Evolutionary conservation across 2,797 vertebrate genomes (phyloP), one percentile per base, ranked within the genome.

Genomic region (Pseudopleuronectes americanus): DNA sequence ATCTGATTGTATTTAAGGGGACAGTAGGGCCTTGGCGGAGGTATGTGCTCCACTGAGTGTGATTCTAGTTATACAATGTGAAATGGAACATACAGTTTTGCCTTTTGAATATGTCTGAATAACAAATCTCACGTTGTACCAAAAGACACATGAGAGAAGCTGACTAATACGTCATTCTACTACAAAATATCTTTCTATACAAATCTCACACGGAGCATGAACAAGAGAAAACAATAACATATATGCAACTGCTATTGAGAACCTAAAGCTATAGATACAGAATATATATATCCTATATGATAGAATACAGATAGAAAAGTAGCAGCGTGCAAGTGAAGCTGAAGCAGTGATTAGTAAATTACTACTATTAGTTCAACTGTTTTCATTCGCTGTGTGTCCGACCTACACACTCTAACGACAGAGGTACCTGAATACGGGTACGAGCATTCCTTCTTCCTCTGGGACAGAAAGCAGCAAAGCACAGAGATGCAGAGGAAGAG

Each of bases 371-470:
- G 69, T 68, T 28, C 7, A n/a, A 10, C 26, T 14, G 63, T 66
- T 67, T 71, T 72, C 57, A 55, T 45, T 52, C 10, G 47, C 19
- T 62, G 66, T 61, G 71, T 56, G 31, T 55, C 79, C 76, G 17
- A 66, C 14, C 61, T 52, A 52, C 13, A 57, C 8, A 61, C 59
- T 68, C n/a, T 24, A 68, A 36, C 60, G 56, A 43, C 73, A 84
- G 87, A 79, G 95, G 94, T 99, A 99, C 98, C 98, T 99, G 98
- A 89, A 96, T 97, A 90, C 98, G 98, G 54, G 96, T 93, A 89
- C 98, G 97, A 75, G 97, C 96, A 96, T 99, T 99, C 95, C 98
- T 96, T 96, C 98, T 96, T 96, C 98, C 98, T 97, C 98, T 99
- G 97, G 96, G 93, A 95, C 93, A 94, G 92, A 95, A 95, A 96